Evolutionary conservation across 2,888 invertebrate genomes (phyloP).

Genomic region (Polyommatus iphigenia): DNA sequence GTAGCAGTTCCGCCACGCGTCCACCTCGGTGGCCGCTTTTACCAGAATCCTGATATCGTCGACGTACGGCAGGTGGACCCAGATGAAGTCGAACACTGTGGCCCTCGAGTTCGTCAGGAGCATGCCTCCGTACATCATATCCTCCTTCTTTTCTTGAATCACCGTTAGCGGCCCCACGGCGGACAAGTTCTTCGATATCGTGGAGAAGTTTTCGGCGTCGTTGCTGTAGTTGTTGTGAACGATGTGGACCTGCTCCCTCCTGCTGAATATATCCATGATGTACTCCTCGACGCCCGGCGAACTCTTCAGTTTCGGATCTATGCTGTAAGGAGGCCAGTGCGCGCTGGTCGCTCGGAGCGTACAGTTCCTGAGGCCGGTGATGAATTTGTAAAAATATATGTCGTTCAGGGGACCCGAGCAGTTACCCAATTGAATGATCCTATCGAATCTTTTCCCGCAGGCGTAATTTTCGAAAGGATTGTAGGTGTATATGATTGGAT

Average conservation of each 20-base stretch:
- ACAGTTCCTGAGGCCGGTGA: slow-evolving; percentile 53
- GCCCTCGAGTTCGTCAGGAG: slow-evolving; percentile 45
- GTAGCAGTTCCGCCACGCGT: slow-evolving; percentile 50
- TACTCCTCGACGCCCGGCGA: slow-evolving; percentile 45
- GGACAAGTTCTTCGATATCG: slow-evolving; percentile 40
- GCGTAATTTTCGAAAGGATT: slow-evolving; percentile 59
- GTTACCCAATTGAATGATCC: slow-evolving; percentile 50
- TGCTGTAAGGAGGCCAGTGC: slow-evolving; percentile 55
- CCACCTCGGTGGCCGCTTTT: slow-evolving; percentile 45
- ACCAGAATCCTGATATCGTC: slow-evolving; percentile 54
- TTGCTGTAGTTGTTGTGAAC: slow-evolving; percentile 47
- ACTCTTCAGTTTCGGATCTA: slow-evolving; percentile 42
- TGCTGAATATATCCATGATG: slow-evolving; percentile 48
- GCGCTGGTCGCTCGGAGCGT: slow-evolving; percentile 49
- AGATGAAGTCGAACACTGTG: slow-evolving; percentile 48
- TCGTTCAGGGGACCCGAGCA: slow-evolving; percentile 44
- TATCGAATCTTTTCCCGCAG: slow-evolving; percentile 56
- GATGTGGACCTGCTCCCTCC: slow-evolving; percentile 49
- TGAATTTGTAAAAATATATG: slow-evolving; percentile 50
- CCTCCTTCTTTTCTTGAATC: slow-evolving; percentile 33
- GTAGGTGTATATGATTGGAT: slow-evolving; percentile 53
- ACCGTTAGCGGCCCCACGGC: slow-evolving; percentile 47
- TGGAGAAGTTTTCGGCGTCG: slow-evolving; percentile 42
- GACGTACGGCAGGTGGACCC: slow-evolving; percentile 47
- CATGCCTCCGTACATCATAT: slow-evolving; percentile 46